A percentile compares a stretch with the other conserved stretches of the same genome.
phyloP scores from a whole-genome alignment of 2,113 vertebrate genomes.

The Sinocyclocheilus rhinocerous region DNA sequence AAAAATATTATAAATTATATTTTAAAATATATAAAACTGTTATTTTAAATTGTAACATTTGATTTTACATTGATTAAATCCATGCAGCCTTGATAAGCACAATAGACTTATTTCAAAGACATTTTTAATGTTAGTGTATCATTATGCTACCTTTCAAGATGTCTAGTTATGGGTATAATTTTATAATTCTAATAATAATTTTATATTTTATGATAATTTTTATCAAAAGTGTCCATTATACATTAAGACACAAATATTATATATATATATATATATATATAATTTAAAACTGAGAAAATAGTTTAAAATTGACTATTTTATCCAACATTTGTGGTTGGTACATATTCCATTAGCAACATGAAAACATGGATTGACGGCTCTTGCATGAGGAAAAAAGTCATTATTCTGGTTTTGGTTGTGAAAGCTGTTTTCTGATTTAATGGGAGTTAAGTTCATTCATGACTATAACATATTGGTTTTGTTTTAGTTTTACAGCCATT shows the following conservation, averaged over 20 bases:
- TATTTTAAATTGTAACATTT: too few relatives aligned
- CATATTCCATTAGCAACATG: neutral
- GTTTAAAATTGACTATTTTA: neutral
- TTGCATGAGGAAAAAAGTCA: too few relatives aligned
- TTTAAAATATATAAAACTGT: neutral
- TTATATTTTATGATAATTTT: too few relatives aligned
- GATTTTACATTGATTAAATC: too few relatives aligned
- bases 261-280: neutral
- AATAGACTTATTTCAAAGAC: neutral
- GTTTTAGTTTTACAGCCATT: neutral
- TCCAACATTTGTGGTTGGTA: neutral
- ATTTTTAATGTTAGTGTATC: too few relatives aligned
- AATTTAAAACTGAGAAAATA: neutral
- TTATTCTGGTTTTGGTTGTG: conserved; percentile 64
- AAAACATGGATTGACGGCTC: too few relatives aligned
- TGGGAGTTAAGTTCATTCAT: conserved; percentile 54
- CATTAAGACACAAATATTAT: neutral
- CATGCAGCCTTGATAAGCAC: neutral
- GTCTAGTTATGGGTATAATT: too few relatives aligned
- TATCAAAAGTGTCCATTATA: too few relatives aligned
- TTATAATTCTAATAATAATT: too few relatives aligned
- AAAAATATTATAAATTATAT: neutral
- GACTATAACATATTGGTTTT: conserved; percentile 8
- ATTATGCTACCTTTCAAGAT: too few relatives aligned
- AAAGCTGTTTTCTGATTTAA: conserved; percentile 46